These are phyloP conservation scores for Rotaria macrura DNA, from an alignment of 2,888 invertebrate genomes.

Conservation along the genomic window DNA sequence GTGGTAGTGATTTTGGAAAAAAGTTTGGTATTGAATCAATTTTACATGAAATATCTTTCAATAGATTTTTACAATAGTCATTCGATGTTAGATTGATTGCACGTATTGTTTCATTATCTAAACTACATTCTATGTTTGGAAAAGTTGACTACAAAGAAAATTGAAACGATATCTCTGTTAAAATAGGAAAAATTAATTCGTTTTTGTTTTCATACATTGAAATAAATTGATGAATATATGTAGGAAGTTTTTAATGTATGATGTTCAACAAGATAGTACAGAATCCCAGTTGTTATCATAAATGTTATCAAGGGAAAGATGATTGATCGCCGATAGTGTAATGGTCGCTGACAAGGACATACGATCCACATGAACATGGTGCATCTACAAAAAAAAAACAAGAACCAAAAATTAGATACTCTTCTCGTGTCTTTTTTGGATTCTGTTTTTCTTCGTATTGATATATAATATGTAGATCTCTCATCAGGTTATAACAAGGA, in stretches of 20 bases:
- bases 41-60: not conserved
- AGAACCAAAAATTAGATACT: too few relatives aligned
- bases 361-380: not conserved
- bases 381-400: not conserved
- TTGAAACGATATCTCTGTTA: too few relatives aligned
- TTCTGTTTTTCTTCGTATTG: too few relatives aligned
- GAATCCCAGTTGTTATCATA: not conserved
- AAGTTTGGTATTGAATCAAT: not conserved
- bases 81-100: not conserved
- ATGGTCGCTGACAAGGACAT: not conserved
- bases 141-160: not conserved
- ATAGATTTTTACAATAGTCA: not conserved
- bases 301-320: not conserved
- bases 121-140: not conserved
- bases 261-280: not conserved
- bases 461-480: too few relatives aligned
- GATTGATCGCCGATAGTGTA: not conserved
- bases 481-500: not conserved
- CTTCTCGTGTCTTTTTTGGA: too few relatives aligned
- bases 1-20: constrained; percentile 1
- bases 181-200: not conserved
- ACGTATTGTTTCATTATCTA: not conserved
- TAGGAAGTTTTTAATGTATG: not conserved
- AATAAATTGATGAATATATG: not conserved
- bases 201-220: not conserved